Evolutionary conservation across 1,140 invertebrate genomes (phyloP), one percentile per base, ranked within the genome.

Genomic region (Melipona quadrifasciata): DNA sequence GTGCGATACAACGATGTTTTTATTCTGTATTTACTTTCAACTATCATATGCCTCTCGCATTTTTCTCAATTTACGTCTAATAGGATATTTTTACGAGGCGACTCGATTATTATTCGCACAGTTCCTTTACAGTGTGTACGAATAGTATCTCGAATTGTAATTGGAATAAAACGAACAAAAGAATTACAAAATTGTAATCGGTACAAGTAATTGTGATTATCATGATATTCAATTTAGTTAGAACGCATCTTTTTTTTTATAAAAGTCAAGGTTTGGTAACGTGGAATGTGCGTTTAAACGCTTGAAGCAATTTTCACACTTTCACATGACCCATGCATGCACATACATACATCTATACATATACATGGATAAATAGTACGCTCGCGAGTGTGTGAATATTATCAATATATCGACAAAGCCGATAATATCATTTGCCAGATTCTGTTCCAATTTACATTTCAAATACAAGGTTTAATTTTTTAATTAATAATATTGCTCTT

Each of bases 1-100:
- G 58, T 87, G 78, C 77, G 74, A 84, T 68, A 79, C 76, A 76
- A 76, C 39, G 57, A 72, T 55, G 76, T 74, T 84, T 57, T 74
- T 87, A 58, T 74, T 71, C 27, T 72, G 34, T 61, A 64, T 71
- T 77, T 83, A 64, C 47, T 76, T 77, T 51, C 34, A 70, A 55
- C 78, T 84, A 72, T 73, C 47, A 34, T 68, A 61, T 64, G 27
- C 55, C 55, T 65, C 68, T n/a, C 6, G 64, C 27, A 47, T 39
- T 19, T 65, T 12, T 24, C 17, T 70, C 55, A 34, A 51, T 77
- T 77, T 61, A 77, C 16, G 58, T 81, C 58, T 80, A 80, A 80
- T 72, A 47, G 34, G 64, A 47, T 72, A 80, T 31, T 24, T 17
- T 51, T 47, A 12, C 11, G 68, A 72, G 55, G 14, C 34, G 16